A percentile compares a stretch with the other conserved stretches of the same genome.
phyloP scores from a whole-genome alignment of 2,797 vertebrate species.

The Urosaurus nigricauda region DNA sequence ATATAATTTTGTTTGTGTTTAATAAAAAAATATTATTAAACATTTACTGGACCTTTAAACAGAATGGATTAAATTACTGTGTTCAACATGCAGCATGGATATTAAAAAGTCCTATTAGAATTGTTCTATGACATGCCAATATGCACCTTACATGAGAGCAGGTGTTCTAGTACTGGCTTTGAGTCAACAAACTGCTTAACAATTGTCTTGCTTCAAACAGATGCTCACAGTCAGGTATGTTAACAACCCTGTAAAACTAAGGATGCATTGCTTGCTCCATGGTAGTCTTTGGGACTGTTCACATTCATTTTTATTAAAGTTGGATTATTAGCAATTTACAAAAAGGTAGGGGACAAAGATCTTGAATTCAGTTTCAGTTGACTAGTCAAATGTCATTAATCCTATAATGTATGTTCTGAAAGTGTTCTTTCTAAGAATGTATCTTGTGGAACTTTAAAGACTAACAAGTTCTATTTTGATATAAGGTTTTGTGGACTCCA shows the following conservation, averaged over 20 bases:
- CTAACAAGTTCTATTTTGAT: neutral
- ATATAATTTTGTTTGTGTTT: no score
- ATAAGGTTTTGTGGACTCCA: neutral
- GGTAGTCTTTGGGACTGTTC: neutral
- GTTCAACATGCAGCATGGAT: neutral
- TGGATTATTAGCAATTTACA: neutral
- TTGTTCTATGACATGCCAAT: neutral
- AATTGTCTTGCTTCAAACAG: neutral
- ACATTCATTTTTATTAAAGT: neutral
- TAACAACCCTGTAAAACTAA: conserved; percentile 22
- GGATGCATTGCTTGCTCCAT: neutral
- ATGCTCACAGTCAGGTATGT: neutral
- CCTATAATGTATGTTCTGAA: neutral
- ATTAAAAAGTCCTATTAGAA: neutral
- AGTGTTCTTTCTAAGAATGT: neutral
- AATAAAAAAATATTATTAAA: no score
- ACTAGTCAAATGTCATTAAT: neutral
- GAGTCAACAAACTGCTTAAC: conserved; percentile 29
- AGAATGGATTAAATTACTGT: neutral
- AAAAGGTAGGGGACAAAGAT: neutral
- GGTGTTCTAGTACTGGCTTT: neutral
- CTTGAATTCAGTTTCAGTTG: neutral
- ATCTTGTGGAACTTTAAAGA: neutral
- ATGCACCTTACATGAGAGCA: neutral
- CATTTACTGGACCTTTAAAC: conserved; percentile 7